Base-by-base conservation (phyloP, 2,888 invertebrate species). In the Agonopterix alstromeriana region DNA sequence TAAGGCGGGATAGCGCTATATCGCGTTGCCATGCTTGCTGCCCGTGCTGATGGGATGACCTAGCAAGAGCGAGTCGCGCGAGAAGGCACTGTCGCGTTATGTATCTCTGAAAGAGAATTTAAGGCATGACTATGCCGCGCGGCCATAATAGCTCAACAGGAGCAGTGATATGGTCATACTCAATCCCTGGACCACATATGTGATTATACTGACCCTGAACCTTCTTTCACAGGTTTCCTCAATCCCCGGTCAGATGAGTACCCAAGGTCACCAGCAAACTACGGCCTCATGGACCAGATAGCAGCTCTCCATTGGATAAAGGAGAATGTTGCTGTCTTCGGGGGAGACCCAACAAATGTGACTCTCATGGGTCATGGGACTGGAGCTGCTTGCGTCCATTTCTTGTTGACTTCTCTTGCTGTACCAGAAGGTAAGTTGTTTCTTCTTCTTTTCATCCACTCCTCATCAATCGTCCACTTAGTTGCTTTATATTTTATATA, bases 261-360 rank as follows among this genome's bases (percentile, higher is more conserved):
- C 81, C 93, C 95, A 43, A 92, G 94, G 54, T 94, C 95, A 36
- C 96, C 96, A 41, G 95, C 97, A 45, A 99, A 99, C 90, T 98
- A 98, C 82, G 99, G 98, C n/a, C 92, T 99, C 50, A 96, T 98
- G 94, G 99, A 98, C 84, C 97, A 97, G 84, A 96, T 98, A 63
- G 98, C 97, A 0, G 98, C 98, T 0, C 87, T 98, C 55, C 97
- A 97, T 73, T 98, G 98, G 98, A 93, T 98, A 53, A 96, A 97
- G 71, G 97, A 97, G 80, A 98, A 98, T 81, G 96, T 98, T 46
- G 97, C 93, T 0, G 94, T 94, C 48, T 99, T 99, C 75, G 98
- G 98, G 4, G 99, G 98, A 0, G 98, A 98, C 81, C 93, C 97
- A 0, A 93, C 94, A 40, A 95, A 96, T 68, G 97, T 99, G 50